phyloP scores from a whole-genome alignment of 2,113 vertebrate species.

The Panurus biarmicus region DNA sequence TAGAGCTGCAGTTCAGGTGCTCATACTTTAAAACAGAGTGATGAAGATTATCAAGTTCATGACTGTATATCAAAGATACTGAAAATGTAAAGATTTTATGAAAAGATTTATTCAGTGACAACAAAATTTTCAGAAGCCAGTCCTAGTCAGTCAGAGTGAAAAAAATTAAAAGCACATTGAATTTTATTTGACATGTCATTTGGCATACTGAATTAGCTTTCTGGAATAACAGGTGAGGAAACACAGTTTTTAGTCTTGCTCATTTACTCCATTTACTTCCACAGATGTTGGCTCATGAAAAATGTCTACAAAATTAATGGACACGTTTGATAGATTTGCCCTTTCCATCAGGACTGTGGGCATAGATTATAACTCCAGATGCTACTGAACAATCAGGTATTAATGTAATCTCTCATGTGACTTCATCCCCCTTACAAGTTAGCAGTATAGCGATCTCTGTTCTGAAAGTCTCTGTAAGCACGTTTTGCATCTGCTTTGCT shows the following conservation, averaged over 20 bases:
- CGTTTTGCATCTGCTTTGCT: constrained; percentile 79
- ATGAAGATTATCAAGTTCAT: background rate
- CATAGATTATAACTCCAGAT: background rate
- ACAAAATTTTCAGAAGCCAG: background rate
- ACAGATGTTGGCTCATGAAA: background rate
- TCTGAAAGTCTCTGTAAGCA: constrained; percentile 83
- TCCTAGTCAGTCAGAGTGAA: background rate
- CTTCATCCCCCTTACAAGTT: constrained; percentile 74
- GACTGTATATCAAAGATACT: background rate
- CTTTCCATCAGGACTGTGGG: background rate
- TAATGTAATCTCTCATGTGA: background rate
- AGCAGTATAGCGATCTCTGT: constrained; percentile 82
- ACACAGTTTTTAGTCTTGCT: background rate
- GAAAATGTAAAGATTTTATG: background rate
- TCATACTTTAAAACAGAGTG: background rate
- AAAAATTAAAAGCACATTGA: background rate
- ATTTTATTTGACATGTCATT: background rate
- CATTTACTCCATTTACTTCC: background rate
- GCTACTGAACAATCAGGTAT: background rate
- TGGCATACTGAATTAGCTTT: background rate
- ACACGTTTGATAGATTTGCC: background rate
- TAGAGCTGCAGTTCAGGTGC: background rate
- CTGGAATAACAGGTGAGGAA: background rate
- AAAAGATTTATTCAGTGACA: constrained; percentile 2
- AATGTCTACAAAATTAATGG: background rate